A percentile compares a stretch with the other conserved stretches of the same genome.
Conservation (phyloP, 2,888 invertebrate species). For the Sinotaia quadrata region DNA sequence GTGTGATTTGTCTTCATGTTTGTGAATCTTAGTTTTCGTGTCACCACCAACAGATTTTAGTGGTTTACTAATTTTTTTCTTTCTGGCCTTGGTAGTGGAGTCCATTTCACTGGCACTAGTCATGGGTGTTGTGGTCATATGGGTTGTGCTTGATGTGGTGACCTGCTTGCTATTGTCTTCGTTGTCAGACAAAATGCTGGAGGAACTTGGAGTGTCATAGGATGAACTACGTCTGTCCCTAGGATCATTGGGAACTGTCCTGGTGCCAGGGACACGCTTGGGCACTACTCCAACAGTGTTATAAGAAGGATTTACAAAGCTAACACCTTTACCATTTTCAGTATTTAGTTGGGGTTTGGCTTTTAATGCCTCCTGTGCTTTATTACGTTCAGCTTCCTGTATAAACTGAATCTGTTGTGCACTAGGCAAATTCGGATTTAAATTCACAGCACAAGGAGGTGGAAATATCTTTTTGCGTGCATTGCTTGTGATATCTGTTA, state of each 20-base stretch:
- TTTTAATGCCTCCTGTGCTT: conserved; percentile 32
- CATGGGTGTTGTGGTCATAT: conserved; percentile 32
- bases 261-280: background rate
- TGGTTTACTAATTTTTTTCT: conserved; percentile 46
- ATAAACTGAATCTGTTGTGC: conserved; percentile 53
- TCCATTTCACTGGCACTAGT: conserved; percentile 34
- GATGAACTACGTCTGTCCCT: conserved; percentile 32
- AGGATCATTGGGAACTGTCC: conserved; percentile 13
- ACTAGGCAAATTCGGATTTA: conserved; percentile 72
- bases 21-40: conserved; percentile 21
- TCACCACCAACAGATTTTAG: conserved; percentile 19
- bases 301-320: background rate
- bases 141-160: conserved; percentile 24
- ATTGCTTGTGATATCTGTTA: conserved; percentile 23
- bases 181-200: conserved; percentile 51
- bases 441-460: conserved; percentile 38
- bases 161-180: conserved; percentile 40
- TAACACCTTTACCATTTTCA: conserved; percentile 76
- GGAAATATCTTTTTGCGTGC: conserved; percentile 57
- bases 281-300: conserved; percentile 2
- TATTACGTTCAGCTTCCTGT: conserved; percentile 52
- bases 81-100: conserved; percentile 39
- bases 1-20: conserved; percentile 45
- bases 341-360: conserved; percentile 82
- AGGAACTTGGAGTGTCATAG: conserved; percentile 43